phyloP scores from a whole-genome alignment of 2,888 invertebrate genomes.

The Meiosimyza decipiens region DNA sequence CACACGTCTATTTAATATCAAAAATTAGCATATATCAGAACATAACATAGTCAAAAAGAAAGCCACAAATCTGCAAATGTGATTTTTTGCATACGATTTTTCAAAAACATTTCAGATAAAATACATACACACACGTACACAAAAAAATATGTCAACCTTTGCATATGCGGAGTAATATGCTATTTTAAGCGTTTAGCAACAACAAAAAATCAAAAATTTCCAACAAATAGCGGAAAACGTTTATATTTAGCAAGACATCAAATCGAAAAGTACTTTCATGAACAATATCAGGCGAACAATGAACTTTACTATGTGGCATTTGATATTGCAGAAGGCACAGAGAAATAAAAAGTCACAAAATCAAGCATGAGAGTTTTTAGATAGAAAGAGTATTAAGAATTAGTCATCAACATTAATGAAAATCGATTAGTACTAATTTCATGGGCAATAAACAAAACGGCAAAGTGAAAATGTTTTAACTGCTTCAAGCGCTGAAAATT shows the following conservation, averaged over 20 bases:
- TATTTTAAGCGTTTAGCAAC: constrained; percentile 29
- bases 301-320: constrained; percentile 41
- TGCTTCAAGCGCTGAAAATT: no score
- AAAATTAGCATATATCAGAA: no score
- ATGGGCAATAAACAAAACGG: background rate
- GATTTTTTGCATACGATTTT: no score
- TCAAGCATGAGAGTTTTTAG: background rate
- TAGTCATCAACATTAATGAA: constrained; percentile 23
- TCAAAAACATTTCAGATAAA: background rate
- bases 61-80: no score
- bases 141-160: constrained; percentile 12
- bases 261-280: constrained; percentile 39
- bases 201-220: constrained; percentile 11
- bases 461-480: no score
- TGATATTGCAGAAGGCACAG: constrained; percentile 2
- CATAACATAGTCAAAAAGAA: no score
- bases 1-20: no score
- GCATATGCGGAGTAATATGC: constrained; percentile 12
- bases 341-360: background rate
- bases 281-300: constrained; percentile 44
- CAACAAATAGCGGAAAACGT: constrained; percentile 30
- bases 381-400: background rate
- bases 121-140: background rate
- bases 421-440: constrained; percentile 12
- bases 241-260: constrained; percentile 22